phyloP scores from a whole-genome alignment of 30 jellyfish, hydroid and myxozoan species.

The Calvadosia cruxmelitensis region DNA sequence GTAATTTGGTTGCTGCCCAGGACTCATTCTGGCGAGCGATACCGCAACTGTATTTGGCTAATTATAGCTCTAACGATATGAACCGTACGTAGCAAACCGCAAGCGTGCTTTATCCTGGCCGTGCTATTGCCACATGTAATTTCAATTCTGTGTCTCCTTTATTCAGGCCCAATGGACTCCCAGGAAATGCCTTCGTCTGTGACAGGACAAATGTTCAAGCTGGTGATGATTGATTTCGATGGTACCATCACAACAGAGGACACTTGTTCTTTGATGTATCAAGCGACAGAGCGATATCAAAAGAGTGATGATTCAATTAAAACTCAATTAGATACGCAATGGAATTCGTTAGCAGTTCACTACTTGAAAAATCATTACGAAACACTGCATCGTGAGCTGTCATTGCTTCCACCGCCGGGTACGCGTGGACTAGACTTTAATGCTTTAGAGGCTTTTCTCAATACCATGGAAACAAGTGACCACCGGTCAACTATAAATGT shows the following conservation, averaged over 20 bases:
- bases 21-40: no score
- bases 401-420: slow-evolving; percentile 1
- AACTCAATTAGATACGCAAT: slow-evolving; percentile 7
- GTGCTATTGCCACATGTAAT: no score
- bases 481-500: slow-evolving; percentile 13
- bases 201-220: slow-evolving; percentile 5
- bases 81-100: no score
- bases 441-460: slow-evolving; percentile 15
- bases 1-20: no score
- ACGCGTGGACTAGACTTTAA: slow-evolving; percentile 10
- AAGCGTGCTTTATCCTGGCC: no score
- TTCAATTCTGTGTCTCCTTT: no score
- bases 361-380: slow-evolving; percentile 25
- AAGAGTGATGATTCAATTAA: slow-evolving; percentile 10
- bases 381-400: slow-evolving; percentile 4
- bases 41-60: no score
- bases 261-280: slow-evolving; percentile 26
- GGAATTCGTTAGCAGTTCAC: slow-evolving; percentile 24
- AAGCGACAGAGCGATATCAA: slow-evolving; percentile 28
- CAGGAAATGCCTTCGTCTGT: no score
- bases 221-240: slow-evolving; percentile 47
- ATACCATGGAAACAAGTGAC: slow-evolving; percentile 15
- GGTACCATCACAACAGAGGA: slow-evolving; percentile 26
- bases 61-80: no score
- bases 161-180: no score